Evolutionary conservation across 2,113 vertebrate species (phyloP).

Genomic region (Pyxicephalus adspersus): DNA sequence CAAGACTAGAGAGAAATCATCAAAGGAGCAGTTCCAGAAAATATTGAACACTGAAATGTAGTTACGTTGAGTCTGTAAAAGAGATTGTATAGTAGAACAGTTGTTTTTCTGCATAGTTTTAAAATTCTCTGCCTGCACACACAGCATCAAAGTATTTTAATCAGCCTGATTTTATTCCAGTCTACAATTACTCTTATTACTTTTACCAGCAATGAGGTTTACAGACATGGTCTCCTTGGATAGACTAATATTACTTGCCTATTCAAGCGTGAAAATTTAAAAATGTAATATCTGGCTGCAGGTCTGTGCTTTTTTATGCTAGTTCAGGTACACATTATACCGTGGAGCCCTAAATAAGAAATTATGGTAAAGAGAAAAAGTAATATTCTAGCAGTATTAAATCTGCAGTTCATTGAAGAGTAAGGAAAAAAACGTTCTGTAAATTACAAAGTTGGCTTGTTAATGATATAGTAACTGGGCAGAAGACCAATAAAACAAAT

Average conservation of each 20-base stretch:
- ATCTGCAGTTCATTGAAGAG: conserved; percentile 19
- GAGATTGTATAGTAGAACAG: no score
- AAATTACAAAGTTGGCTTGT: conserved; percentile 11
- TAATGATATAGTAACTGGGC: neutral
- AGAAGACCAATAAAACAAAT: conserved; percentile 11
- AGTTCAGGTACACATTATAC: conserved; percentile 68
- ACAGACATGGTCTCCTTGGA: conserved; percentile 64
- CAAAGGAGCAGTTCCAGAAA: no score
- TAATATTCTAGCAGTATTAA: conserved; percentile 20
- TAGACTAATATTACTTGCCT: conserved; percentile 69
- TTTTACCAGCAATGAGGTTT: conserved; percentile 66
- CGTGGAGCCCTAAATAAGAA: conserved; percentile 72
- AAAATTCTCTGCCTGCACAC: conserved; percentile 51
- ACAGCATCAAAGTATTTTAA: conserved; percentile 65
- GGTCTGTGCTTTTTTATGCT: conserved; percentile 72
- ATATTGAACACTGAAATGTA: no score
- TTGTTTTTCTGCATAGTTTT: neutral
- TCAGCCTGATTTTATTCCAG: conserved; percentile 68
- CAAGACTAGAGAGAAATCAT: no score
- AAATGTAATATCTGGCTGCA: conserved; percentile 71
- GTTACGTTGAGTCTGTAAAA: no score
- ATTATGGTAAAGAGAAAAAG: conserved; percentile 55
- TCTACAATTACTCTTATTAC: conserved; percentile 70
- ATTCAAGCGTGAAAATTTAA: conserved; percentile 69
- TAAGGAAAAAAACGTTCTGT: conserved; percentile 9